Evolutionary conservation across 1,140 invertebrate genomes (phyloP).

Genomic region (Proctacanthus coquilletti): DNA sequence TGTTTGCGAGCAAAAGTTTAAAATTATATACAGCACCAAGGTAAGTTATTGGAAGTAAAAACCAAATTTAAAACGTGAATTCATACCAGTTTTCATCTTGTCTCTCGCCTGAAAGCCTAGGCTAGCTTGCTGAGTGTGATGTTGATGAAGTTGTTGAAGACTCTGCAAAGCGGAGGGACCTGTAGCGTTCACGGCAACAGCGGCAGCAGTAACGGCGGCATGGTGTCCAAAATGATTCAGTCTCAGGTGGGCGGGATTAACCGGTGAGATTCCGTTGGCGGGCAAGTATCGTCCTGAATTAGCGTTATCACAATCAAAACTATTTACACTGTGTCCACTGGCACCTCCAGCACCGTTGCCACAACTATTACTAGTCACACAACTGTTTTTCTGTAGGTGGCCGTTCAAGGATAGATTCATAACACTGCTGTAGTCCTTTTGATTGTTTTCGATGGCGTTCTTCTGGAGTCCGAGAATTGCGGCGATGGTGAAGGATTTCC

Average conservation of each 20-base stretch:
- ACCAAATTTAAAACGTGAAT: neutral
- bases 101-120: slow-evolving; percentile 20
- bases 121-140: slow-evolving; percentile 18
- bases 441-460: slow-evolving; percentile 14
- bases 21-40: too few relatives aligned
- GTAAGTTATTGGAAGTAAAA: neutral
- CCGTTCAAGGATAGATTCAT: slow-evolving; percentile 28
- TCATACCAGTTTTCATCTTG: slow-evolving; percentile 24
- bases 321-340: slow-evolving; percentile 18
- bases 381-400: neutral
- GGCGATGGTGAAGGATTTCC: slow-evolving; percentile 64
- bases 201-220: slow-evolving; percentile 17
- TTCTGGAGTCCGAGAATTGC: slow-evolving; percentile 53
- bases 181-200: slow-evolving; percentile 12
- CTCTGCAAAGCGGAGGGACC: slow-evolving; percentile 25
- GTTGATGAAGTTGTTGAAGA: slow-evolving; percentile 27
- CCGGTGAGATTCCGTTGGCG: slow-evolving; percentile 6
- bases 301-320: slow-evolving; percentile 24
- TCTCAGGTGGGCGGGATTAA: slow-evolving; percentile 1
- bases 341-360: neutral
- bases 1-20: too few relatives aligned
- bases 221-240: slow-evolving; percentile 9
- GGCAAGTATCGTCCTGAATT: slow-evolving; percentile 4
- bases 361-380: slow-evolving; percentile 1
- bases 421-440: slow-evolving; percentile 29